These are phyloP conservation scores for Tor tambroides DNA, from an alignment of 2,113 vertebrate genomes.

Conservation along the genomic window DNA sequence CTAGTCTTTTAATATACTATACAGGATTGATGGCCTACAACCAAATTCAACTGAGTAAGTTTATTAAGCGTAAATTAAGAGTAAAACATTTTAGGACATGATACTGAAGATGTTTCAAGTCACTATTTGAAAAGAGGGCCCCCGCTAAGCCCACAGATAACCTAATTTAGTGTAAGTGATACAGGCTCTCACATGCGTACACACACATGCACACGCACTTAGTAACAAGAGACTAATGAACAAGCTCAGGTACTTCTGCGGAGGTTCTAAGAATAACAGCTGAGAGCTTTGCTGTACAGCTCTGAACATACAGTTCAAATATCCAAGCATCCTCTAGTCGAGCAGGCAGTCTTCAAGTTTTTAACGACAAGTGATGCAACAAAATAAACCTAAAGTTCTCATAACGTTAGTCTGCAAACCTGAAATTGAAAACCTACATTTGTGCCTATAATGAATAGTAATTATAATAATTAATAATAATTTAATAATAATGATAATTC, in stretches of 20 bases:
- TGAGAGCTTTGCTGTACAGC: constrained; percentile 6
- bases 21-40: background rate
- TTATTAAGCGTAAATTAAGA: background rate
- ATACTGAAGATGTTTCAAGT: constrained; percentile 4
- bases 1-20: background rate
- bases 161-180: constrained; percentile 43
- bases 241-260: background rate
- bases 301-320: background rate
- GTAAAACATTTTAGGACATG: background rate
- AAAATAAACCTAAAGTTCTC: background rate
- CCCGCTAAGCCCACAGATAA: background rate
- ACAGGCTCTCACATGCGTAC: background rate
- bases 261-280: constrained; percentile 4
- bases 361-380: background rate
- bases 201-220: background rate
- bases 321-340: background rate
- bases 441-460: background rate
- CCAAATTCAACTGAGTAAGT: background rate
- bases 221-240: constrained; percentile 32
- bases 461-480: background rate
- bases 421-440: background rate
- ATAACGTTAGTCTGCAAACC: background rate
- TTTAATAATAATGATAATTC: background rate
- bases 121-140: constrained; percentile 20
- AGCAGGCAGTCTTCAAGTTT: background rate